These are phyloP conservation scores for Silurus asotus DNA, from an alignment of 2,113 vertebrate species.

Conservation along the genomic window DNA sequence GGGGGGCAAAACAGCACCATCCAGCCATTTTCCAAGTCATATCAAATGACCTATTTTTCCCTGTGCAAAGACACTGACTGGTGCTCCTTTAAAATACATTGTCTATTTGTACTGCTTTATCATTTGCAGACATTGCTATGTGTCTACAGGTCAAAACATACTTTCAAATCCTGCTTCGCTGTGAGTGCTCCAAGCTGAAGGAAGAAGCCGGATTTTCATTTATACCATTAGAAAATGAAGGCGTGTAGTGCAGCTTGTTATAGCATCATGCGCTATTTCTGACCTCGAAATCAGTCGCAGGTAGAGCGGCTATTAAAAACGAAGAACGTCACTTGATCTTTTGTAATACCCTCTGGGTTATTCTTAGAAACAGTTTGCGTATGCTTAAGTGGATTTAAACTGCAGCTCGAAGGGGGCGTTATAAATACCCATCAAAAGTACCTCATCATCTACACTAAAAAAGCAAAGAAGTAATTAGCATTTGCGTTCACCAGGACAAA, in stretches of 20 bases:
- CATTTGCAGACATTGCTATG: conserved; percentile 28
- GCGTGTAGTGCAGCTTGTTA: conserved; percentile 15
- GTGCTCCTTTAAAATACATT: conserved; percentile 45
- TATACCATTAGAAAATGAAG: neutral
- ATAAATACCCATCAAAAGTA: conserved; percentile 73
- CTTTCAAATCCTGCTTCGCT: conserved; percentile 28
- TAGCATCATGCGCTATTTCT: conserved; percentile 3
- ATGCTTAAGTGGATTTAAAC: conserved; percentile 67
- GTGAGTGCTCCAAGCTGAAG: conserved; percentile 12
- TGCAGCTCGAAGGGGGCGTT: conserved; percentile 56
- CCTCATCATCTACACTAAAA: conserved; percentile 70
- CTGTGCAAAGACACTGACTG: conserved; percentile 61
- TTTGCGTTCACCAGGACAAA: conserved; percentile 59
- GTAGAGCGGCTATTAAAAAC: conserved; percentile 33
- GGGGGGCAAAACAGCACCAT: conserved; percentile 77
- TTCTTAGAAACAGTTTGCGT: conserved; percentile 49
- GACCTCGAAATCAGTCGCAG: conserved; percentile 36
- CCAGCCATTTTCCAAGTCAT: conserved; percentile 56
- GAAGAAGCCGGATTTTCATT: conserved; percentile 34
- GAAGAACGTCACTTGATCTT: conserved; percentile 13
- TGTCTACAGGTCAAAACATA: conserved; percentile 27
- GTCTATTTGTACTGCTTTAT: conserved; percentile 36
- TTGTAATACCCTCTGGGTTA: conserved; percentile 39
- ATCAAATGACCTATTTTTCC: conserved; percentile 76
- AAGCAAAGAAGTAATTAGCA: conserved; percentile 69